Evolutionary conservation across 1,140 invertebrate genomes (phyloP).

Genomic region (Trachelipus rathkii): DNA sequence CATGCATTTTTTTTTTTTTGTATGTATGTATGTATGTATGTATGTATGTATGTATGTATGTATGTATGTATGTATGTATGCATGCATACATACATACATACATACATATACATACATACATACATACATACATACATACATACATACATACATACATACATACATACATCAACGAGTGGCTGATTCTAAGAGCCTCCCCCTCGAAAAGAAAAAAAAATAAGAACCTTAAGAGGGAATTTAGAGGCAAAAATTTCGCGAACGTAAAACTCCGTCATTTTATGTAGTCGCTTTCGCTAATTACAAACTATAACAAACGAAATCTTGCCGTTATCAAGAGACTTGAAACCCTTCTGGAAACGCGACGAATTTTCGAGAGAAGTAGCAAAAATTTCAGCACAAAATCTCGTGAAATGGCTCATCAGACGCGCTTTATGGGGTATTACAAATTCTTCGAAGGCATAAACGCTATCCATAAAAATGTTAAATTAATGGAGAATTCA

Average conservation of each 20-base stretch:
- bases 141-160: too few relatives aligned
- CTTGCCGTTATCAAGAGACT: background rate
- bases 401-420: slow-evolving; percentile 2
- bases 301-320: slow-evolving; percentile 13
- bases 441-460: slow-evolving; percentile 9
- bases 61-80: too few relatives aligned
- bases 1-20: too few relatives aligned
- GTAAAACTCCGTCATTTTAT: background rate
- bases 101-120: too few relatives aligned
- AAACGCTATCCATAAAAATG: slow-evolving; percentile 10
- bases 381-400: background rate
- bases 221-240: too few relatives aligned
- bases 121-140: too few relatives aligned
- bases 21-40: too few relatives aligned
- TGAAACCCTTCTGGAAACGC: background rate
- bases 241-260: background rate
- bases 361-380: background rate
- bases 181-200: too few relatives aligned
- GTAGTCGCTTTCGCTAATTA: background rate
- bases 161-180: too few relatives aligned
- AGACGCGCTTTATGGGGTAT: background rate
- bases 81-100: too few relatives aligned
- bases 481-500: slow-evolving; percentile 13
- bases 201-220: too few relatives aligned
- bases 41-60: too few relatives aligned